These are phyloP conservation scores for Coelopa frigida DNA, from an alignment of 1,140 invertebrate genomes.

Conservation along the genomic window DNA sequence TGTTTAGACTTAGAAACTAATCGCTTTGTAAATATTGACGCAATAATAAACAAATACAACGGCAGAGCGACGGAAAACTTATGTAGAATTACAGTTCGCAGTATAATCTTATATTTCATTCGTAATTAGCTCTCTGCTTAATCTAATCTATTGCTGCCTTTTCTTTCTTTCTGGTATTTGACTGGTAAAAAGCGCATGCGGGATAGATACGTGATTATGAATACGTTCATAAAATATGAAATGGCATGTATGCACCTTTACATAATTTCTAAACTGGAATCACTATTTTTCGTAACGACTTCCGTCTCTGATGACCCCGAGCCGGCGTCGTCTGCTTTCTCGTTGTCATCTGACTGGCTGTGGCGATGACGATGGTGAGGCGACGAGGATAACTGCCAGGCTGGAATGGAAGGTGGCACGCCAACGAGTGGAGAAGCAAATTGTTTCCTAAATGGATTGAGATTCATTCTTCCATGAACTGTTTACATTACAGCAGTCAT, in stretches of 20 bases:
- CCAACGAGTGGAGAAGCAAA: slow-evolving; percentile 54
- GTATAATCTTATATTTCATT: neutral
- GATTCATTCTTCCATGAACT: neutral
- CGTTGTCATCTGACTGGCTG: slow-evolving; percentile 39
- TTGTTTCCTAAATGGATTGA: slow-evolving; percentile 54
- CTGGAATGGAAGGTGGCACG: slow-evolving; percentile 64
- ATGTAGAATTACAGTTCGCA: neutral
- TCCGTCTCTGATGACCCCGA: slow-evolving; percentile 59
- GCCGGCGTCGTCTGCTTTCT: slow-evolving; percentile 41
- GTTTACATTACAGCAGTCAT: neutral
- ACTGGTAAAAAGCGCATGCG: too few species aligned
- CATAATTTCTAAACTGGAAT: slow-evolving; percentile 64
- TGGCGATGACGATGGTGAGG: slow-evolving; percentile 26
- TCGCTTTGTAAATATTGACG: neutral
- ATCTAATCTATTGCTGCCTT: neutral
- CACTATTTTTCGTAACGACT: slow-evolving; percentile 59
- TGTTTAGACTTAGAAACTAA: slow-evolving; percentile 1
- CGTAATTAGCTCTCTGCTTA: neutral
- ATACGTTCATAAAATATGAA: too few species aligned
- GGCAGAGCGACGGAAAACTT: neutral
- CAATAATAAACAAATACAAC: neutral
- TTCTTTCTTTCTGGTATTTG: too few species aligned
- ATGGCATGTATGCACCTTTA: too few species aligned
- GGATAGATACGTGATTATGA: too few species aligned
- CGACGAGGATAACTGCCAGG: slow-evolving; percentile 59